Base-by-base conservation (phyloP, 2,888 invertebrate species). In the Mamestra brassicae region DNA sequence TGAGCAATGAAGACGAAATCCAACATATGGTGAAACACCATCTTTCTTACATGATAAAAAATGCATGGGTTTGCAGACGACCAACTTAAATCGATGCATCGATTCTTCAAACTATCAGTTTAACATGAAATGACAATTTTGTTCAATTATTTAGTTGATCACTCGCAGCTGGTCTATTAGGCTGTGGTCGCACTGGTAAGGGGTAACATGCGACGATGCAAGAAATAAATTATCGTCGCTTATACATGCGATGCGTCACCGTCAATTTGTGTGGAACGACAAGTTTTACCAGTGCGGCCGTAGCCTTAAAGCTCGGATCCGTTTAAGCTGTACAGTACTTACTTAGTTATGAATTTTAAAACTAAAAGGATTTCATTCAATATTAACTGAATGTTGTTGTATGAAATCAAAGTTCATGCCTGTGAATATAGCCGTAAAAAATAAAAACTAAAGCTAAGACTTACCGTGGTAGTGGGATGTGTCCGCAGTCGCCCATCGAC, bases 401-500 rank as follows among this genome's bases (percentile, higher is more conserved):
- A 61, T 42, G 36, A n/a, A 61, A 65, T 55, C 4, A 60, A 55
- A 34, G 15, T 73, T 52, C 64, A 55, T 26, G 2, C 11, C 17
- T 50, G 13, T 52, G 42, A 38, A 47, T 3, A 0, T 55, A 71
- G 38, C 26, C 17, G 34, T 60, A 52, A 15, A 68, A 63, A 57
- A 68, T 57, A 66, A 75, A 75, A 72, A 90, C 61, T 82, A 78
- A 65, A 61, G n/a, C 64, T 85, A 86, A 64, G 8, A 86, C 93
- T 93, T 90, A 93, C 93, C 92, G 85, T 87, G 81, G 71, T 67
- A 45, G 76, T 81, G 84, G 81, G 84, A 81, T 64, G 87, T 66
- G 70, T 64, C 74, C 90, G 74, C 80, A 84, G 73, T 90, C 87
- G 74, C 78, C 77, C 78, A 80, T 74, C 81, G 84, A 89, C 88